Percentiles rank a stretch among this genome's conserved stretches.
Conservation (phyloP, 2,797 vertebrate species). For the Hirundo rustica region DNA sequence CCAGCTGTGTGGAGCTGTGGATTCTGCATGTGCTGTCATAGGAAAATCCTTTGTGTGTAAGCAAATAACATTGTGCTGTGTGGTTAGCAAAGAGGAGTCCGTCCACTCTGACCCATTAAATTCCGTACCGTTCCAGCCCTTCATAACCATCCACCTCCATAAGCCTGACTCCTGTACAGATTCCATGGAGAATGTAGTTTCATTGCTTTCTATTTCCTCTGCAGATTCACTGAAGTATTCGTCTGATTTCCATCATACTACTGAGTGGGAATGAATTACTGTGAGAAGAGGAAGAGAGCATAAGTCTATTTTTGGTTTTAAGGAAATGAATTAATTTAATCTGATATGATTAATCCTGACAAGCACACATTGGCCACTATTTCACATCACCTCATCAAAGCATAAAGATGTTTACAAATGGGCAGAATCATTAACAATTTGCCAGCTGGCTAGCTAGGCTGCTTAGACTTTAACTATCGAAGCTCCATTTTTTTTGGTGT, state of each 20-base stretch:
- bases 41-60: background rate
- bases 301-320: background rate
- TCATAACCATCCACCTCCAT: background rate
- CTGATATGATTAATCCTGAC: background rate
- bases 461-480: background rate
- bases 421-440: background rate
- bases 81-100: background rate
- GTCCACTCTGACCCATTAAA: background rate
- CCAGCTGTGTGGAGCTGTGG: background rate
- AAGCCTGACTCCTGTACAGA: background rate
- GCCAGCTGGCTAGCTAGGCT: background rate
- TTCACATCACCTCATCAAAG: background rate
- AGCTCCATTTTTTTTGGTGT: background rate
- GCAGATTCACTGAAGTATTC: background rate
- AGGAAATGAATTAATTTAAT: slow-evolving; percentile 14
- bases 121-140: background rate
- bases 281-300: background rate
- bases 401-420: slow-evolving; percentile 21
- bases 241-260: background rate
- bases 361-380: background rate
- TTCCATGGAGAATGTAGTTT: background rate
- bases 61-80: background rate
- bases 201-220: background rate
- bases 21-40: background rate
- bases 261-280: background rate